Percentiles rank a stretch among this genome's conserved stretches.
These are phyloP conservation scores for Dissostichus mawsoni DNA, from an alignment of 2,113 vertebrate genomes.

Conservation along the genomic window DNA sequence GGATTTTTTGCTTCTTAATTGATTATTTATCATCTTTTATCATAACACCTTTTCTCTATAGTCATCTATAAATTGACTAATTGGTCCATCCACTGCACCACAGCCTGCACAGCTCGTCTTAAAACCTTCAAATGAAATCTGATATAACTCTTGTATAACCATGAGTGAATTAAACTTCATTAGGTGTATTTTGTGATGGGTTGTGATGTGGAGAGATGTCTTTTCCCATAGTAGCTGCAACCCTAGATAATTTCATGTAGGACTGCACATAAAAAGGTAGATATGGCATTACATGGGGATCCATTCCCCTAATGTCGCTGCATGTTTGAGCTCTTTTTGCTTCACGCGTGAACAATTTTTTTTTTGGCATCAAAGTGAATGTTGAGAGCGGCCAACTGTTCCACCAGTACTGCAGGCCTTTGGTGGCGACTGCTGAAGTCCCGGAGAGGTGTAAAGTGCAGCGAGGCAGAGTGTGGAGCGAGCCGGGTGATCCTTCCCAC, in stretches of 20 bases:
- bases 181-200: no score
- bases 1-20: neutral
- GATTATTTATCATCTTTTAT: neutral
- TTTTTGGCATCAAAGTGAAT: conserved; percentile 43
- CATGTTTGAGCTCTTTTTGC: neutral
- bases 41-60: no score
- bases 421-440: conserved; percentile 60
- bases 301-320: neutral
- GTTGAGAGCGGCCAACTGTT: conserved; percentile 68
- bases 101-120: no score
- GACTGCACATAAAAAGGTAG: neutral
- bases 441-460: conserved; percentile 73
- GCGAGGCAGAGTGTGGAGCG: conserved; percentile 55
- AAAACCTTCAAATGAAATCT: neutral
- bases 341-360: conserved; percentile 6
- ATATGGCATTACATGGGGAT: neutral
- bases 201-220: neutral
- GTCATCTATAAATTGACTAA: no score
- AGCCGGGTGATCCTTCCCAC: conserved; percentile 75
- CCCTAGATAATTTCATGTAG: neutral
- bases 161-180: neutral
- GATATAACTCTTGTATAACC: neutral
- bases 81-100: no score
- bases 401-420: conserved; percentile 44
- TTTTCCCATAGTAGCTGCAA: neutral